Evolutionary conservation across 30 jellyfish, hydroid and myxozoan genomes (phyloP).

Genomic region (Haliclystus octoradiatus): DNA sequence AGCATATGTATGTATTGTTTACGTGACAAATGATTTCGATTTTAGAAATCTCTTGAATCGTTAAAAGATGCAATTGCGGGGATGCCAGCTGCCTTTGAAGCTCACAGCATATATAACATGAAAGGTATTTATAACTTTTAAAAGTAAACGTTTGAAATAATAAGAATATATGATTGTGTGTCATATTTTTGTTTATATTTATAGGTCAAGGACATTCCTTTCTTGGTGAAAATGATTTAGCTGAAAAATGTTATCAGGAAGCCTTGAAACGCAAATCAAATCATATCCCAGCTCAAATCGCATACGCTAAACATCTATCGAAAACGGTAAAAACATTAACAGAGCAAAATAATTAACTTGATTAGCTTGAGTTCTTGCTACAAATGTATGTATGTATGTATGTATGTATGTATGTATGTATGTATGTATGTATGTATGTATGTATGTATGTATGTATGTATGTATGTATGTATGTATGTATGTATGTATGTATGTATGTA

Average conservation of each 20-base stretch:
- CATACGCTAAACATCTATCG: slow-evolving; percentile 59
- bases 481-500: slow-evolving; percentile 10
- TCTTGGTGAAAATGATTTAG: slow-evolving; percentile 29
- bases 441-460: slow-evolving; percentile 10
- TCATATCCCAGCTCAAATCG: slow-evolving; percentile 66
- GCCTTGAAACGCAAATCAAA: slow-evolving; percentile 40
- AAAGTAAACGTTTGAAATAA: too few relatives aligned
- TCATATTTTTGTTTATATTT: background rate
- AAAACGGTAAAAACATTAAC: slow-evolving; percentile 20
- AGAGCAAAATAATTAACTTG: slow-evolving; percentile 49
- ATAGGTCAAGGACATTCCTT: slow-evolving; percentile 63
- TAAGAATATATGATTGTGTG: too few relatives aligned
- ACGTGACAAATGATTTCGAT: too few relatives aligned
- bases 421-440: slow-evolving; percentile 10
- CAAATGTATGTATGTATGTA: too few relatives aligned
- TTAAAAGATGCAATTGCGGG: slow-evolving; percentile 40
- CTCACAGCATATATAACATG: slow-evolving; percentile 81
- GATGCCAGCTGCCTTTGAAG: slow-evolving; percentile 46
- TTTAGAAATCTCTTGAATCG: slow-evolving; percentile 37
- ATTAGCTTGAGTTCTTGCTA: background rate
- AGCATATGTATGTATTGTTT: too few relatives aligned
- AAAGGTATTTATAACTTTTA: too few relatives aligned
- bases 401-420: slow-evolving; percentile 7
- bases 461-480: slow-evolving; percentile 10
- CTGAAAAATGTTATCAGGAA: slow-evolving; percentile 57